Conservation (phyloP, 2,797 vertebrate species). For the Brachyalestes nurse region DNA sequence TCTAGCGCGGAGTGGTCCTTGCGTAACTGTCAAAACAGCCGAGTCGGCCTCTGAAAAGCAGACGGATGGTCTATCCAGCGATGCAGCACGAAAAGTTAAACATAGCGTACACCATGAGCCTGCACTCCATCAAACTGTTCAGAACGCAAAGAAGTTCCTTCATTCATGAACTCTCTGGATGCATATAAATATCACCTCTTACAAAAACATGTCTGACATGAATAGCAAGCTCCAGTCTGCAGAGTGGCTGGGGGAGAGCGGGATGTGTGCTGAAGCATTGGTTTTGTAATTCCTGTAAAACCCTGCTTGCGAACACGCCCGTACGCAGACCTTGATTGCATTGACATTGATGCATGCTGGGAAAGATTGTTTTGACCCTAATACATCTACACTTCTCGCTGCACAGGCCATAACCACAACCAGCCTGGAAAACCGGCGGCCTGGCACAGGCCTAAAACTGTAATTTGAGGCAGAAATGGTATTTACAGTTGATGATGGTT, state of each 20-base stretch:
- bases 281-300: constrained; percentile 27
- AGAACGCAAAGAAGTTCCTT: constrained; percentile 16
- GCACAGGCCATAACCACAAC: constrained; percentile 48
- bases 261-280: not conserved
- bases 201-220: constrained; percentile 43
- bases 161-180: constrained; percentile 37
- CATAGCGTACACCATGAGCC: not conserved
- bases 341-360: constrained; percentile 19
- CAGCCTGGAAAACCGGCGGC: constrained; percentile 45
- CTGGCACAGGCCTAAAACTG: constrained; percentile 53
- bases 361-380: constrained; percentile 43
- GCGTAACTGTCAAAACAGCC: constrained; percentile 34
- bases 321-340: not conserved
- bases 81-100: constrained; percentile 36
- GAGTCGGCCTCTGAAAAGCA: constrained; percentile 13
- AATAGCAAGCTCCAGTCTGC: constrained; percentile 2
- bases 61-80: constrained; percentile 24
- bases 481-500: constrained; percentile 60
- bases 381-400: constrained; percentile 33
- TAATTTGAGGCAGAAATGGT: constrained; percentile 61
- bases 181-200: constrained; percentile 38
- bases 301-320: constrained; percentile 18
- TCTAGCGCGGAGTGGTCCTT: constrained; percentile 8
- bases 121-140: constrained; percentile 45
- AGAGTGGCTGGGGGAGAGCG: not conserved